A percentile compares a stretch with the other conserved stretches of the same genome.
Conservation (phyloP, 2,888 invertebrate genomes). For the Minunthozetes semirufus region DNA sequence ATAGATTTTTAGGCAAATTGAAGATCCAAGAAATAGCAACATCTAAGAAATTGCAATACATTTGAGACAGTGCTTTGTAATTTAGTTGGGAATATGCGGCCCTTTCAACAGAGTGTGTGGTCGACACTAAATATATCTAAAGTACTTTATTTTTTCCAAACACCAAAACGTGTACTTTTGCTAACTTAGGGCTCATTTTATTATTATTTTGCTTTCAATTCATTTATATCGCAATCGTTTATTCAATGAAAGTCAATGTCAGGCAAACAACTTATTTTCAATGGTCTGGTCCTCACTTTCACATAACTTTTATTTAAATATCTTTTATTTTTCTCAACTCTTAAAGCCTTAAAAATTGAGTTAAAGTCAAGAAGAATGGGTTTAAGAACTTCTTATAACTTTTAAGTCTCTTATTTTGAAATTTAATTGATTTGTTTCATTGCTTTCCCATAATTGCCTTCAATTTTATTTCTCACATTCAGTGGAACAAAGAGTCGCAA, state of each 20-base stretch:
- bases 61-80: conserved; percentile 9
- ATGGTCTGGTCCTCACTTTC: background rate
- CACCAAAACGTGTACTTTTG: background rate
- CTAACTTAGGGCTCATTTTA: conserved; percentile 7
- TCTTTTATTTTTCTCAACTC: background rate
- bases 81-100: conserved; percentile 17
- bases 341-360: background rate
- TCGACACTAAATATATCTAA: conserved; percentile 5
- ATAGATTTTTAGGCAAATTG: conserved; percentile 13
- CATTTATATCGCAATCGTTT: background rate
- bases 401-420: conserved; percentile 22
- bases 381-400: no score
- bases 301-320: background rate
- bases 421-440: conserved; percentile 27
- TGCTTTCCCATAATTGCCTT: background rate
- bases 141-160: background rate
- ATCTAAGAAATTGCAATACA: background rate
- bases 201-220: conserved; percentile 18
- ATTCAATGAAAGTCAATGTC: background rate
- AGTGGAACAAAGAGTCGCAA: background rate
- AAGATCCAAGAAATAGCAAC: background rate
- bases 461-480: background rate
- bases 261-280: background rate
- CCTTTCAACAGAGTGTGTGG: conserved; percentile 23
- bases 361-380: no score